Percentiles rank a stretch among this genome's conserved stretches.
phyloP scores from a whole-genome alignment of 2,113 vertebrate species.

The Nyctibius bracteatus region DNA sequence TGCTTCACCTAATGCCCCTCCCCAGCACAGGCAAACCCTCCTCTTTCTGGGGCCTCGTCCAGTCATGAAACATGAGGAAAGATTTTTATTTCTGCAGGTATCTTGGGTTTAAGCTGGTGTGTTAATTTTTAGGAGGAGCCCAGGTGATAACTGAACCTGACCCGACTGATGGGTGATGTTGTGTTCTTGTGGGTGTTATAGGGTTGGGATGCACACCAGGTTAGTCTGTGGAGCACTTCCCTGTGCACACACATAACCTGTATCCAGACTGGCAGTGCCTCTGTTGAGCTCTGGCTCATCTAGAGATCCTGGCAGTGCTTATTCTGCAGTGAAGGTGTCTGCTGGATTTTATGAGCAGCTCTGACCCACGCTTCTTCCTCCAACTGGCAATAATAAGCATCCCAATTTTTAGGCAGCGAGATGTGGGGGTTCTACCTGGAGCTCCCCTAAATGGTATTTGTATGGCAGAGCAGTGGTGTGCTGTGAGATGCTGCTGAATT shows the following conservation, averaged over 20 bases:
- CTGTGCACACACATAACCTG: accelerated
- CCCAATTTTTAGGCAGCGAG: background rate
- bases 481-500: background rate
- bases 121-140: background rate
- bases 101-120: background rate
- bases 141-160: background rate
- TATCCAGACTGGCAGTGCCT: background rate
- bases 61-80: background rate
- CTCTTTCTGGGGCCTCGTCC: background rate
- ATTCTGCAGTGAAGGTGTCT: background rate
- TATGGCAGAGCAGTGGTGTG: background rate
- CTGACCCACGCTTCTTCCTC: background rate
- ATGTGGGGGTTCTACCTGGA: background rate
- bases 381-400: accelerated
- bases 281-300: background rate
- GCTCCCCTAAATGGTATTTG: background rate
- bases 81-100: background rate
- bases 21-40: background rate
- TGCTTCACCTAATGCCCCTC: background rate
- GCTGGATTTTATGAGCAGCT: background rate
- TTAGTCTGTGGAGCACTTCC: background rate
- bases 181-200: accelerated
- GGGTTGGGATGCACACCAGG: background rate
- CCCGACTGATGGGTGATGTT: accelerated
- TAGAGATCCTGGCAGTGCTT: too few relatives aligned